A percentile compares a stretch with the other conserved stretches of the same genome.
Evolutionary conservation across 1,140 invertebrate species (phyloP).

Genomic region (Mesaphorura yosii): DNA sequence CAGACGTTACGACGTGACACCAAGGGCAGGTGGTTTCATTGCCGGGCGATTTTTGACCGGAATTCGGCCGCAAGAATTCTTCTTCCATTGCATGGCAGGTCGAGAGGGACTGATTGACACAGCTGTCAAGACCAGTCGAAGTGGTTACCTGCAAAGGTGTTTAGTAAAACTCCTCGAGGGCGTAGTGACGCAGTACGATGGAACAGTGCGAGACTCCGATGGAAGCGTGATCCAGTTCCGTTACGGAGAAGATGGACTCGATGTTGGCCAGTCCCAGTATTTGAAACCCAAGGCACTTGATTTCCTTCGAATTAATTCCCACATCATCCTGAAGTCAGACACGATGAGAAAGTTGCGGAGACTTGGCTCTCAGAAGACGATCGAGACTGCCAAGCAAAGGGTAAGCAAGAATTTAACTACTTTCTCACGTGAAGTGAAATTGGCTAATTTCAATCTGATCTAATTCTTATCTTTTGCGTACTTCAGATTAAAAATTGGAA

Average conservation of each 20-base stretch:
- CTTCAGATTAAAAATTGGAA: slow-evolving; percentile 46
- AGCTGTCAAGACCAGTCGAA: slow-evolving; percentile 79
- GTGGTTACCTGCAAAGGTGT: slow-evolving; percentile 95
- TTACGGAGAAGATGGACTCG: slow-evolving; percentile 98
- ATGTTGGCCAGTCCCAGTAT: slow-evolving; percentile 76
- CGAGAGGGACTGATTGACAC: slow-evolving; percentile 71
- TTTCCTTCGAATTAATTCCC: slow-evolving; percentile 68
- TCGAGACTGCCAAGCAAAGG: slow-evolving; percentile 40
- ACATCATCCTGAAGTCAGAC: slow-evolving; percentile 39
- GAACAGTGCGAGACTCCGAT: slow-evolving; percentile 90
- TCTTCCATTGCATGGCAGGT: slow-evolving; percentile 99
- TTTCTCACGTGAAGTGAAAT: slow-evolving; percentile 37
- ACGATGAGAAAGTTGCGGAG: slow-evolving; percentile 31
- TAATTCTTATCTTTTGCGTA: not conserved
- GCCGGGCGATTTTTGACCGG: slow-evolving; percentile 93
- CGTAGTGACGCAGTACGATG: slow-evolving; percentile 76
- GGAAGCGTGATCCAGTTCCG: slow-evolving; percentile 76
- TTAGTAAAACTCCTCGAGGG: slow-evolving; percentile 97
- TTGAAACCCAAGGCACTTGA: slow-evolving; percentile 63
- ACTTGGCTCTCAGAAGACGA: slow-evolving; percentile 36
- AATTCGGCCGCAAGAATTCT: slow-evolving; percentile 93
- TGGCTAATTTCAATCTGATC: not conserved
- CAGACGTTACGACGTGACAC: slow-evolving; percentile 73
- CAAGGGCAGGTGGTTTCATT: slow-evolving; percentile 91
- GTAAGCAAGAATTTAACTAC: slow-evolving; percentile 23